Conservation (phyloP, 2,888 invertebrate species). For the Kuschelorhynchus macadamiae region DNA sequence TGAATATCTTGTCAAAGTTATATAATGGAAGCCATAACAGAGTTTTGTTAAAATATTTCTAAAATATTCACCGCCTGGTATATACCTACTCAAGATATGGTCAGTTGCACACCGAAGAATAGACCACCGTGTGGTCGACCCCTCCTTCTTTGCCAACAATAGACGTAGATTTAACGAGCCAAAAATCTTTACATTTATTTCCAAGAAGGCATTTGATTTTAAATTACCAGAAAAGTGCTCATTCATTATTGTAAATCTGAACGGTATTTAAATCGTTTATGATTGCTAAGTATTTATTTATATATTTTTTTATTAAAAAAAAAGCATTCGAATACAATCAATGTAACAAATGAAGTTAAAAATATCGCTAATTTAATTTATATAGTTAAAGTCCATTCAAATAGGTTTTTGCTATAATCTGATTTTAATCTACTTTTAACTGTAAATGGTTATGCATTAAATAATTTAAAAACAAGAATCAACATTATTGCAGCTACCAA, state of each 20-base stretch:
- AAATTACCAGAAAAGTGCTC: constrained; percentile 12
- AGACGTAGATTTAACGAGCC: constrained; percentile 33
- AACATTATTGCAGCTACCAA: no score
- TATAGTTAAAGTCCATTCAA: no score
- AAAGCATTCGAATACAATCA: no score
- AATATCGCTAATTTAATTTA: no score
- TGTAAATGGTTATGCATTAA: no score
- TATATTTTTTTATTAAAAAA: no score
- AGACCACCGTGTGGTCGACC: constrained; percentile 56
- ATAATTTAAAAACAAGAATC: no score
- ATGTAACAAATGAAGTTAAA: no score
- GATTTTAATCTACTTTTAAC: no score
- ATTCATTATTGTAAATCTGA: not conserved
- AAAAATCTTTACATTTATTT: constrained; percentile 30
- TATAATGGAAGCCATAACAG: constrained; percentile 35
- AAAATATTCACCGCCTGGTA: constrained; percentile 34
- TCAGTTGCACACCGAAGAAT: constrained; percentile 55
- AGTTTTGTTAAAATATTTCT: no score
- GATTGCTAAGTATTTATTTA: not conserved
- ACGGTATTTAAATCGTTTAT: not conserved
- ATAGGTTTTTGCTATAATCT: no score
- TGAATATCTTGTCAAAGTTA: constrained; percentile 40
- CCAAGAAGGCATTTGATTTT: constrained; percentile 43
- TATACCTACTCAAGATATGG: constrained; percentile 49
- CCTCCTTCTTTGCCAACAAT: constrained; percentile 57